Evolutionary conservation across 2,888 invertebrate genomes (phyloP), one percentile per base, ranked within the genome.

Genomic region (Orthosia gracilis): DNA sequence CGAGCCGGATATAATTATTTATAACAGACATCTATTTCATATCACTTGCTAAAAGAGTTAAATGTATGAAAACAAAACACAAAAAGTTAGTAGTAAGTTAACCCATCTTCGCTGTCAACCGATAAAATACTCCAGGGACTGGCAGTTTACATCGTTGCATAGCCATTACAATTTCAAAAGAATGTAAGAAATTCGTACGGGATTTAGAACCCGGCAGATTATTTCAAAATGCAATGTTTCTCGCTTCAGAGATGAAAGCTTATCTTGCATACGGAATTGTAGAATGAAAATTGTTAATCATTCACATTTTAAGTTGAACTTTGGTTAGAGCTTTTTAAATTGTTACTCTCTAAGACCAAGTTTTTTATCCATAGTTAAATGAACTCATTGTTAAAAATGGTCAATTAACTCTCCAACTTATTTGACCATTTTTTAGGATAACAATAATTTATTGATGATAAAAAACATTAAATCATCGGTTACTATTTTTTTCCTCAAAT

Each of bases 211-310:
- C 26, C 31, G 55, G 12, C 13, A 58, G 57, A 49, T 73, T 79
- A 61, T 70, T 78, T 26, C 7, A 63, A 71, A 76, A 63, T 72
- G 57, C 79, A 63, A 58, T 76, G 70, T 50, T 78, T 57, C n/a
- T 58, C 18, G 57, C 50, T 47, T 55, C 23, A 47, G 11, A 57
- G 31, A 57, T 50, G 26, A 72, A 78, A 62, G 50, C 17, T 72
- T 57, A 62, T 45, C 9, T 12, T 71, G 17, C 45, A 52, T 31
- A 57, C 12, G 15, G 4, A n/a, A n/a, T 23, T 31, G 26, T 50
- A 71, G 21, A n/a, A 4, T 21, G 40, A n/a, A 62, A 73, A 15
- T 1, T 49, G 26, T 18, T 15, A 50, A 4, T 55, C 63, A 31
- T 72, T 47, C 45, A 45, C 15, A 3, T 15, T 49, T 62, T 55